A percentile compares a stretch with the other conserved stretches of the same genome.
These are phyloP conservation scores for Rhinogobius similis DNA, from an alignment of 2,113 vertebrate genomes.

Conservation along the genomic window DNA sequence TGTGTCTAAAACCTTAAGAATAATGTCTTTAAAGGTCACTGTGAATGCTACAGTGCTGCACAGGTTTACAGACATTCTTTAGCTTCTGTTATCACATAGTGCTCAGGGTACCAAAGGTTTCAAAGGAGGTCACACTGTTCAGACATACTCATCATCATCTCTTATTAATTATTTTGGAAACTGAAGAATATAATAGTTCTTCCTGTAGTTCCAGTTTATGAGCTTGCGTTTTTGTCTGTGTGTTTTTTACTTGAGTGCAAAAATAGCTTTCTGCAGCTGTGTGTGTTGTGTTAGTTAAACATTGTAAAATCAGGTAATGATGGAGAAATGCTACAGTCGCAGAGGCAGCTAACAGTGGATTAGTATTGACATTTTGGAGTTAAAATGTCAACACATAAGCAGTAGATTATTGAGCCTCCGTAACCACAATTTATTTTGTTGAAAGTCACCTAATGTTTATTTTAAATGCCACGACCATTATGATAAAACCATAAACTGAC, in stretches of 20 bases:
- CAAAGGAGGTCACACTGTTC: too few species aligned
- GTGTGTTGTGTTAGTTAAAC: not conserved
- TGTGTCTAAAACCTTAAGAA: not conserved
- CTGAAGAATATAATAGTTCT: too few species aligned
- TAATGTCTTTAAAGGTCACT: not conserved
- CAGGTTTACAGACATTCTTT: too few species aligned
- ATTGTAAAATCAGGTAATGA: not conserved
- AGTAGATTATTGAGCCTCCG: not conserved
- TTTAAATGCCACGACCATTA: not conserved
- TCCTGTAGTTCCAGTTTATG: not conserved
- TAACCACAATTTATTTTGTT: not conserved
- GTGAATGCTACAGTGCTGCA: not conserved
- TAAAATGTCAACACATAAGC: constrained; percentile 1
- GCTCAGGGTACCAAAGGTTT: too few species aligned
- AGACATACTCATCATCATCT: too few species aligned
- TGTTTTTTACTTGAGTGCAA: not conserved
- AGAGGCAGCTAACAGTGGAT: not conserved
- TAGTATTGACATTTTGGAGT: constrained; percentile 1
- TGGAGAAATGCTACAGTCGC: not conserved
- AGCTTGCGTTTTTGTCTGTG: too few species aligned
- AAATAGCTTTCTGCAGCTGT: not conserved
- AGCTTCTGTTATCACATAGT: too few species aligned
- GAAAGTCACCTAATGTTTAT: not conserved
- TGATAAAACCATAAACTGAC: not conserved
- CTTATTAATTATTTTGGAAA: too few species aligned